Evolutionary conservation across 1,140 invertebrate genomes (phyloP).

Genomic region (Leptopilina boulardi): DNA sequence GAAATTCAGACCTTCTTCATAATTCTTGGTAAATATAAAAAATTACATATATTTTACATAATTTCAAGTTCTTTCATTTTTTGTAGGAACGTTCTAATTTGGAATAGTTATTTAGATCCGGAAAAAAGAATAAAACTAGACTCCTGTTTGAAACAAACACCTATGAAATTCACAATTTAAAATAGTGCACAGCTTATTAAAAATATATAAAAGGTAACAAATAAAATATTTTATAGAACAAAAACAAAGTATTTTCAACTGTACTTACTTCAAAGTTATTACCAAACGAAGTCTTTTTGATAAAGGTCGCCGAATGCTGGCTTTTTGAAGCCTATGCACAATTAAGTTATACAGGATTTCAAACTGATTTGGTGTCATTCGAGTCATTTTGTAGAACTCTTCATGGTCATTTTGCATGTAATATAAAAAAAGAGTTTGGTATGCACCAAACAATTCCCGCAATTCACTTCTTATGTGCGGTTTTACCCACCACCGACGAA

Average conservation of each 20-base stretch:
- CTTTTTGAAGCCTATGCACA: background rate
- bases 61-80: too few relatives aligned
- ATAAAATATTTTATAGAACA: too few relatives aligned
- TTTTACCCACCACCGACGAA: background rate
- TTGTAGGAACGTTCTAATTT: too few relatives aligned
- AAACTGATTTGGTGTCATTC: background rate
- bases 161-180: too few relatives aligned
- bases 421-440: background rate
- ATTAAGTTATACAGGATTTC: background rate
- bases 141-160: too few relatives aligned
- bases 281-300: background rate
- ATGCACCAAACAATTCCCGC: background rate
- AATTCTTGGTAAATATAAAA: too few relatives aligned
- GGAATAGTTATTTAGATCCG: too few relatives aligned
- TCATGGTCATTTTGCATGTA: background rate
- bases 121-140: too few relatives aligned
- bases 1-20: too few relatives aligned
- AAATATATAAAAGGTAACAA: too few relatives aligned
- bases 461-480: background rate
- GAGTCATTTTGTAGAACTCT: background rate
- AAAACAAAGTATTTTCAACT: background rate
- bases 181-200: too few relatives aligned
- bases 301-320: background rate
- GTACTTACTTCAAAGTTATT: background rate
- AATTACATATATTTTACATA: too few relatives aligned